Evolutionary conservation across 2,888 invertebrate species (phyloP).

Genomic region (Ormia ochracea): DNA sequence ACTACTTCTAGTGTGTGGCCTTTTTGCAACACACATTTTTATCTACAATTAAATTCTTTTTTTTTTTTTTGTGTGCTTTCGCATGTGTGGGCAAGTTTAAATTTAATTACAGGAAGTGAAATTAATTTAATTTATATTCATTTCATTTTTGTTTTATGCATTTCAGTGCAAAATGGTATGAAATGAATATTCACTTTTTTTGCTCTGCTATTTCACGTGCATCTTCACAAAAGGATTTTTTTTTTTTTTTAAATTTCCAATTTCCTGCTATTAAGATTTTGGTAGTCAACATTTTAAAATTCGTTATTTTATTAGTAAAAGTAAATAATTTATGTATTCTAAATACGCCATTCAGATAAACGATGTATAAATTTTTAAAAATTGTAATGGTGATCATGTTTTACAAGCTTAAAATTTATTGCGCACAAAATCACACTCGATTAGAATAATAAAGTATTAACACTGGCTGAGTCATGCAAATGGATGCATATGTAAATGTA

Average conservation of each 20-base stretch:
- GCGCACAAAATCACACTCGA: neutral
- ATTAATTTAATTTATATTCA: neutral
- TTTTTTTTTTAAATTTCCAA: too few relatives aligned
- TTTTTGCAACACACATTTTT: neutral
- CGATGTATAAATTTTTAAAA: neutral
- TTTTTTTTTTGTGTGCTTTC: too few relatives aligned
- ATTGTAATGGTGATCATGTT: conserved; percentile 7
- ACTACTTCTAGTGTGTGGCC: too few relatives aligned
- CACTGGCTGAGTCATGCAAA: neutral
- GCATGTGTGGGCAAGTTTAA: neutral
- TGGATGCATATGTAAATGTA: too few relatives aligned
- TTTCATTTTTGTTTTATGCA: neutral
- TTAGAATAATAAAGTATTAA: neutral
- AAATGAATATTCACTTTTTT: neutral
- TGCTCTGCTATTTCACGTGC: neutral
- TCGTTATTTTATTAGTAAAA: neutral
- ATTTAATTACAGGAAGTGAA: conserved; percentile 44
- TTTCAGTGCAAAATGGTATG: neutral
- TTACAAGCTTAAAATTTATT: neutral
- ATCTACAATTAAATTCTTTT: neutral
- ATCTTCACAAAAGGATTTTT: neutral
- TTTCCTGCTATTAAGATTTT: conserved; percentile 30
- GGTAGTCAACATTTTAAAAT: neutral
- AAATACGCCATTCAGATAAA: neutral
- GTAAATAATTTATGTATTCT: neutral